Evolutionary conservation across 2,797 vertebrate species (phyloP), one percentile per base, ranked within the genome.

Genomic region (Otus scops): DNA sequence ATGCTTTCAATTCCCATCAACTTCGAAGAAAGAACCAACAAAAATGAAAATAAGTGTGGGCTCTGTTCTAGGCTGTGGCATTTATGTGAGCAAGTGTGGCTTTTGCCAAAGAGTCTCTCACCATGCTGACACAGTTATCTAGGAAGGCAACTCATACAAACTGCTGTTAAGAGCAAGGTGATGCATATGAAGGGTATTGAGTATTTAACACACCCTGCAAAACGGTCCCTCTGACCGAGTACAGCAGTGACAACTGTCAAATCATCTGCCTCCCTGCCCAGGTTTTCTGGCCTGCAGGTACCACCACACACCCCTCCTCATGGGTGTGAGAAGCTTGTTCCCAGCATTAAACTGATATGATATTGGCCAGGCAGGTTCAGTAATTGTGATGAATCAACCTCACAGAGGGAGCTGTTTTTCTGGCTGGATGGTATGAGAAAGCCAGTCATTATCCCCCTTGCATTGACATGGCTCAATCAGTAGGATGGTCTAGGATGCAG

Each of bases 221-320:
- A 95, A 38, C 0, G 0, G 0, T 85, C 45, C 24, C 28, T 57
- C 77, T 89, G 57, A 57, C 38, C 0, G 0, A 47, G 16, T 24
- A 14, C 27, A 61, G 48, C 32, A 47, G 39, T 53, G 69, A 60
- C n/a, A 32, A 53, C 69, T 88, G 30, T 63, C 76, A 54, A 9
- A 9, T 73, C 79, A n/a, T 17, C 77, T 91, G 47, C 38, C 54
- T 70, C 38, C 43, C 32, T 76, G 24, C 9, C 8, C 2, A 4
- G 39, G n/a, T 20, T 75, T 86, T 84, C 45, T 87, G 80, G 21
- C 36, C 51, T 34, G 22, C n/a, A 48, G 45, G 27, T 63, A 61
- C 16, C 61, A 70, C 36, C 32, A 50, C 24, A 7, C 2, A 68
- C 18, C 18, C 26, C 17, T 45, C 43, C 11, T 73, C 53, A 61